Evolutionary conservation across 2,888 invertebrate species (phyloP).

Genomic region (Hermaeophaga mercurialis): DNA sequence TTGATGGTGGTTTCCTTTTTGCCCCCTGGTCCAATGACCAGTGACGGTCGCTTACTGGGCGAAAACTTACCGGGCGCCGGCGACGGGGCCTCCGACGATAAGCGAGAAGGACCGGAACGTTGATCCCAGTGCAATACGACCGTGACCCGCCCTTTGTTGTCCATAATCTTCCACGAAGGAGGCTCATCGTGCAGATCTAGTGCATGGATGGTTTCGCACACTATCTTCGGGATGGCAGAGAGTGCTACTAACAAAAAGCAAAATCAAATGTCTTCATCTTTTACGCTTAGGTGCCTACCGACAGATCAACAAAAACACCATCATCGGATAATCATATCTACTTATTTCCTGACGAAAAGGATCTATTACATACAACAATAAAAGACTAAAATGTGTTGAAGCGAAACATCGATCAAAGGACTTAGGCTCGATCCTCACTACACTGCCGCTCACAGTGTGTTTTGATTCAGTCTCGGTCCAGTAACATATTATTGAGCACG

Average conservation of each 20-base stretch:
- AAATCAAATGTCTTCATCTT: background rate
- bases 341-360: no score
- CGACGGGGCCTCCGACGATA: constrained; percentile 61
- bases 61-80: constrained; percentile 62
- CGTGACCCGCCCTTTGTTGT: constrained; percentile 96
- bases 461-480: no score
- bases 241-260: constrained; percentile 70
- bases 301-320: no score
- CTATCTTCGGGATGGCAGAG: constrained; percentile 94
- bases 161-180: constrained; percentile 98
- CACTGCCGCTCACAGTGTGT: no score
- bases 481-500: no score
- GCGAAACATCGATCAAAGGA: no score
- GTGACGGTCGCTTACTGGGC: constrained; percentile 68
- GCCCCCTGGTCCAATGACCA: constrained; percentile 61
- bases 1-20: constrained; percentile 67
- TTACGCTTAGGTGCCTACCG: no score
- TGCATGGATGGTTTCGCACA: constrained; percentile 95
- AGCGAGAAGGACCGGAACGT: constrained; percentile 66
- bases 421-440: no score
- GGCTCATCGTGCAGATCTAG: constrained; percentile 95
- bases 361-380: no score
- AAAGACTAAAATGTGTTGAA: no score
- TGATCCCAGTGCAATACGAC: constrained; percentile 97
- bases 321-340: no score